Evolutionary conservation across 2,113 vertebrate species (phyloP), one percentile per base, ranked within the genome.

Genomic region (Carassius auratus): DNA sequence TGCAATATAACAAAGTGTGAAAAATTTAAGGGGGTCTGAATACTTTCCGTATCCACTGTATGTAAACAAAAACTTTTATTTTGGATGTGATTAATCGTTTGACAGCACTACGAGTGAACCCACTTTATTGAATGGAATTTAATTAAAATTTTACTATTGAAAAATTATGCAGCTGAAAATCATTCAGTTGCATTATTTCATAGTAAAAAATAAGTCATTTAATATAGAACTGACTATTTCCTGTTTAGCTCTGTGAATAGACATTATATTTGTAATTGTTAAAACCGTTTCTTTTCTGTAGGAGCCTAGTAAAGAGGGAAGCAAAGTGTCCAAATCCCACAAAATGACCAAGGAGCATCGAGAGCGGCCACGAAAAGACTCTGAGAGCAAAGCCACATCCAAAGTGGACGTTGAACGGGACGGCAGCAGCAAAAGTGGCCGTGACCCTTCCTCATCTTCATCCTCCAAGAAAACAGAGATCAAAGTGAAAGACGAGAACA

Each of bases 291-390:
- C 0, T 64, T 42, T 48, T 23, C 50, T 80, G 2, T 71, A 96
- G 95, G 95, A 95, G 84, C 92, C 94, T 76, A 93, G 91, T 87
- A 96, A 96, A 92, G 95, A 95, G 52, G 92, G 94, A 91, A 94
- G 95, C 89, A 99, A 99, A 92, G 94, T 94, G 45, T 94, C 96
- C 79, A 99, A 99, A 92, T 95, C 96, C 0, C 98, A 99, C 93
- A 99, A 99, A 85, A 91, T 96, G 33, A 95, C 96, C 91, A 98
- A 99, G 95, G 98, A 99, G 89, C 98, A 99, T 89, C 96, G 97
- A 0, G 98, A 99, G 84, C 94, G 97, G 23, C 96, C 97, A 0
- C 94, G 97, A 73, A 99, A 99, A 93, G 98, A 99, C 94, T 97
- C 97, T 0, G 98, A 99, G 93, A 98, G 96, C 93, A 99, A 97